Base-by-base conservation (phyloP, 2,888 invertebrate genomes). In the Frankliniella fusca region DNA sequence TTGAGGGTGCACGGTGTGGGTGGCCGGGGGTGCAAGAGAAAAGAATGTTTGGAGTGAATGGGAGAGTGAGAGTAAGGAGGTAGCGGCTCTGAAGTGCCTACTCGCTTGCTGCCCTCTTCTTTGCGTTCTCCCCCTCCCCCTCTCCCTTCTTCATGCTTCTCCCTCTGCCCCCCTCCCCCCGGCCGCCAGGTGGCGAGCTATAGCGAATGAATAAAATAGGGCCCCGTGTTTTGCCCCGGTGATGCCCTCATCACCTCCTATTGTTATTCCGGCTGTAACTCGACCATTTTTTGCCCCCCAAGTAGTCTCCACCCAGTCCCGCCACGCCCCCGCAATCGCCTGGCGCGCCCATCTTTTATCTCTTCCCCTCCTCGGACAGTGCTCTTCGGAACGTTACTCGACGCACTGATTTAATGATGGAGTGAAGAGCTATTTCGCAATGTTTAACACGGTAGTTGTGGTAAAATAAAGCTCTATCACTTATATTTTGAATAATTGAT, bases 221-320 rank as follows among this genome's bases (percentile, higher is more conserved):
- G 70, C 70, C 70, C 70, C 23, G 27, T 76, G 70, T 76, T 76
- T 76, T 12, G 12, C 70, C 23, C 23, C 27, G 70, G 61, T 27
- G 54, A 54, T 54, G 54, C 54, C 54, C 23, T 76, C 70, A 27
- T 76, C 70, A 76, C 70, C 70, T 76, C 70, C 70, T 76, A 76
- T 76, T 76, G 27, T 76, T 76, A 76, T 76, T 76, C 70, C 70
- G 11, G 12, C 23, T 27, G 70, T 12, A 27, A 1, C 70, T 76
- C 70, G 11, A 10, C 70, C 70, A 8, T 76, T 76, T 76, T 27
- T 76, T 27, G 38, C 38, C 3, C 38, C 38, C 38, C 38, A 38
- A 38, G 38, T 5, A 38, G 38, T 5, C 38, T n/a, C n/a, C n/a
- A n/a, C n/a, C n/a, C n/a, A n/a, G 54, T 18, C 54, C 11, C 54